These are phyloP conservation scores for Oreochromis mossambicus DNA, from an alignment of 2,797 vertebrate genomes.

Conservation along the genomic window DNA sequence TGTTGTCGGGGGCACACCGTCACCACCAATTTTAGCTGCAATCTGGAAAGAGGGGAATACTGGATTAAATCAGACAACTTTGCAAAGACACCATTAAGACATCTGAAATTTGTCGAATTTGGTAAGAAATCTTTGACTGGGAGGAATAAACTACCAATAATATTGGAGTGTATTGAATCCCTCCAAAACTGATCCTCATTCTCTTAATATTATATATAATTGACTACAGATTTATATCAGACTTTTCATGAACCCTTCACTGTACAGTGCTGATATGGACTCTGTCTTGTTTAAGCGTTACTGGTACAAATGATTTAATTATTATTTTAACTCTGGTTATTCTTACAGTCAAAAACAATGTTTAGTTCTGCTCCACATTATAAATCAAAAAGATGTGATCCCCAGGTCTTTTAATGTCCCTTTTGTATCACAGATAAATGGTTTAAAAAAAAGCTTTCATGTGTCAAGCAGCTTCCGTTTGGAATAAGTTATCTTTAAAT, in stretches of 20 bases:
- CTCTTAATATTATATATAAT: neutral
- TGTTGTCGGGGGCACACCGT: conserved; percentile 72
- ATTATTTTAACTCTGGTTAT: neutral
- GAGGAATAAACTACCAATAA: neutral
- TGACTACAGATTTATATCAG: neutral
- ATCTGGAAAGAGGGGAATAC: conserved; percentile 59
- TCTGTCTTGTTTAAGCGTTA: neutral
- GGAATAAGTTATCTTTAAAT: neutral
- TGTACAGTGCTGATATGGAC: neutral
- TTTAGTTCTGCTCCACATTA: neutral
- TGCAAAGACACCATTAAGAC: neutral
- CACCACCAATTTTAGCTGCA: conserved; percentile 81
- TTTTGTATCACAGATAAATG: neutral
- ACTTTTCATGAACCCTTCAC: neutral
- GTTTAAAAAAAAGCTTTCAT: neutral
- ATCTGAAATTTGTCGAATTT: neutral
- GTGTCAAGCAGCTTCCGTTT: neutral
- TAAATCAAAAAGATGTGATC: neutral
- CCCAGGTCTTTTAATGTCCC: neutral
- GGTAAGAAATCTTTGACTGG: neutral
- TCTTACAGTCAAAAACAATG: neutral
- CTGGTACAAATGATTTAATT: neutral
- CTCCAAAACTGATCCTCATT: neutral
- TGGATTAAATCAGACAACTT: neutral
- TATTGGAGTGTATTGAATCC: neutral